Evolutionary conservation across 2,888 invertebrate genomes (phyloP), one percentile per base, ranked within the genome.

Genomic region (Xylota segnis): DNA sequence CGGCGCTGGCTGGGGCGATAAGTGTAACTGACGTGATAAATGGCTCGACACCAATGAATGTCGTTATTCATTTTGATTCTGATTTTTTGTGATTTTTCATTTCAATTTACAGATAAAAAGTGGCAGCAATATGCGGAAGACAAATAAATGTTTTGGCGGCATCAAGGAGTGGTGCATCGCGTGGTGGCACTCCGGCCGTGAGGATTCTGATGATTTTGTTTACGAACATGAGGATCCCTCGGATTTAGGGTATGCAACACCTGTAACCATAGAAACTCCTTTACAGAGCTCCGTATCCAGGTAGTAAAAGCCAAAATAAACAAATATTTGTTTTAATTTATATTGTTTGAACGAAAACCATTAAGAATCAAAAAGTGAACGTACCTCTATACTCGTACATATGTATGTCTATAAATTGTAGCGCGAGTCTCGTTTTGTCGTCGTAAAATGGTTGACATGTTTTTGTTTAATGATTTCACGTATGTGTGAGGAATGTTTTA

Each of bases 111-210:
- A 92, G 92, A 90, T 91, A 75, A 91, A 92, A 88, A 92, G 91
- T 89, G 90, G 91, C 37, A 91, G 90, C 82, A 92, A 90, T 88
- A 89, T 91, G 88, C 91, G 91, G 89, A 91, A 91, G 78, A 87
- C 89, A 75, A 90, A 90, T 88, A 90, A 90, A 70, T 92, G 92
- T 87, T 90, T 92, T 89, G 91, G 91, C 88, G 91, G 94, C 16
- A 92, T 96, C 71, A 93, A 95, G 86, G 95, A 95, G 87, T 97
- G 97, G 97, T 97, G 97, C 91, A 94, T 96, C 75, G 97, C 97
- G 90, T 97, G 97, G 97, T 97, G 97, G 97, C 96, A 97, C 92
- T 97, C 97, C 12, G 97, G 97, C 0, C 94, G 96, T 43, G 97
- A 97, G 86, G 97, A 97, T 89, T 94, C 95, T 87, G 96, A 96